Evolutionary conservation across 2,797 vertebrate species (phyloP).

Genomic region (Clarias laeviceps): DNA sequence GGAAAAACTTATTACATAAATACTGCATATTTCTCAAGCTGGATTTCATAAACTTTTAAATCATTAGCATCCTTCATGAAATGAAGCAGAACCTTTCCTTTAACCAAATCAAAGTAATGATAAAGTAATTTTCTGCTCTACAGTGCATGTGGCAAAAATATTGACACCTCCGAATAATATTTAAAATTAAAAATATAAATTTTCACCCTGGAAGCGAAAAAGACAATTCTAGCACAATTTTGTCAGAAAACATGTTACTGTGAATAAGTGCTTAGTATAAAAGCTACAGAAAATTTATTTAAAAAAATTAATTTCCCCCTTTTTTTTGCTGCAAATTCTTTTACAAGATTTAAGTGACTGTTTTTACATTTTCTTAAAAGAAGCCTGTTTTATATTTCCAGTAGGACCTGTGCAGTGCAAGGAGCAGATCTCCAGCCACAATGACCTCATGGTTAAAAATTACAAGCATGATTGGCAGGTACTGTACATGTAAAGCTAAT

Average conservation of each 20-base stretch:
- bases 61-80: neutral
- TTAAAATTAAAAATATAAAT: neutral
- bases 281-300: too few relatives aligned
- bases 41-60: too few relatives aligned
- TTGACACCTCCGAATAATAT: neutral
- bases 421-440: neutral
- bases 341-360: neutral
- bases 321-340: neutral
- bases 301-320: too few relatives aligned
- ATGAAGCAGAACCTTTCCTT: neutral
- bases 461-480: neutral
- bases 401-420: neutral
- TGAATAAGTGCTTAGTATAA: neutral
- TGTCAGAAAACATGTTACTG: neutral
- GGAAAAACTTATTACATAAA: too few relatives aligned
- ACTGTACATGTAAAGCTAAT: neutral
- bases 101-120: neutral
- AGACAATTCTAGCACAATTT: neutral
- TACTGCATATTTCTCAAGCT: too few relatives aligned
- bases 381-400: neutral
- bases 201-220: neutral
- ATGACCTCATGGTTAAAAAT: neutral
- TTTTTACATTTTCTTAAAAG: neutral
- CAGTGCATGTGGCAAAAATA: neutral
- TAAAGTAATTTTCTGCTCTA: neutral